Base-by-base conservation (phyloP, 2,797 vertebrate genomes). In the Triplophysa bombifrons region DNA sequence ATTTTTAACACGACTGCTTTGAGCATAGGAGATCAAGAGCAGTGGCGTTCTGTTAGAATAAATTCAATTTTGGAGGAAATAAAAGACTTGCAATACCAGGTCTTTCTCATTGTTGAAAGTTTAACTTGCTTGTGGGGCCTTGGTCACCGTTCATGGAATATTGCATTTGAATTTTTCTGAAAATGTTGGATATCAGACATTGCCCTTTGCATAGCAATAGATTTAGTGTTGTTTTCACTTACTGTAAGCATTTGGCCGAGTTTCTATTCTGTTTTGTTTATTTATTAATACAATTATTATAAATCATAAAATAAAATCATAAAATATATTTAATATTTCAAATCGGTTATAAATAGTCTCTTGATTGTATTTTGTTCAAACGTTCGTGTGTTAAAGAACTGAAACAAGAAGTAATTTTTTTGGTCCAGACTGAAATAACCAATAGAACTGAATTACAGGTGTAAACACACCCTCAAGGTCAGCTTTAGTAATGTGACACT, bases 1-100 rank as follows among this genome's bases (percentile, higher is more conserved):
- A 75, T 81, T 84, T 70, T 68, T 79, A 78, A 67, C 63, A 65
- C 50, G 53, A 69, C 30, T 77, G 61, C 17, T 80, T 74, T 78
- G 61, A 80, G 80, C 34, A 76, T 25, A 78, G 46, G 65, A 74
- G 68, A 76, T 78, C 60, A 82, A 84, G 80, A 82, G 74, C 81
- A 20, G 30, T 3, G 5, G 66, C 13, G 20, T 78, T 80, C 44
- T 55, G 67, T 76, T 73, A 10, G 72, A 63, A 48, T 13, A 2
- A 80, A 81, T 79, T 81, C 82, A 81, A 82, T 56, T 84, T 76
- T 44, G 50, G 66, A 20, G 19, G 19, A 60, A 71, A 76, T 76
- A 74, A 78, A 53, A 74, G 79, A 80, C 51, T 80, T 80, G 69
- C 76, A 79, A 64, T 55, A 56, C 16, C 76, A 66, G 66, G 73